Evolutionary conservation across 2,113 vertebrate genomes (phyloP).

Genomic region (Eonycteris spelaea): DNA sequence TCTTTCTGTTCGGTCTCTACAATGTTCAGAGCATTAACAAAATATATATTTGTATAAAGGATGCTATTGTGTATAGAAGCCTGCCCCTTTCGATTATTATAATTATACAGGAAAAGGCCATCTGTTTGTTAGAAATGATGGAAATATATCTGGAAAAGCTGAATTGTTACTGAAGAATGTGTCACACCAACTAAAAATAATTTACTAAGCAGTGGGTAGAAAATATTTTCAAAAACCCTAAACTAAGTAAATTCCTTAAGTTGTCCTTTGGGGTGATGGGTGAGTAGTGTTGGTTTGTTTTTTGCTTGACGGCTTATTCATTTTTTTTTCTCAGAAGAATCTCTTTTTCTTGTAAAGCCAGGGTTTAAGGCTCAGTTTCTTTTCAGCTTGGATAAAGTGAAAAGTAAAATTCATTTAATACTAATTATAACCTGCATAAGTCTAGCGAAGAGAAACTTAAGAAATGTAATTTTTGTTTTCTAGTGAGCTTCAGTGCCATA

Average conservation of each 20-base stretch:
- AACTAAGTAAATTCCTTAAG: conserved; percentile 2
- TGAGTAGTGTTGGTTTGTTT: conserved; percentile 8
- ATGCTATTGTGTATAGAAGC: background rate
- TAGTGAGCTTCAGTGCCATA: background rate
- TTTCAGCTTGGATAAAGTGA: conserved; percentile 38
- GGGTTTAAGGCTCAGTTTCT: conserved; percentile 26
- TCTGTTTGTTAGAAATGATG: conserved; percentile 34
- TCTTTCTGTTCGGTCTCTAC: background rate
- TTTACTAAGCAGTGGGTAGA: conserved; percentile 38
- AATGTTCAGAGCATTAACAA: background rate
- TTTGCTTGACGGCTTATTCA: conserved; percentile 12
- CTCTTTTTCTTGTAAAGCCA: conserved; percentile 24
- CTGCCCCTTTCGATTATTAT: background rate
- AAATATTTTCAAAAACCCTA: conserved; percentile 33
- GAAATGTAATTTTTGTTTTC: conserved; percentile 52
- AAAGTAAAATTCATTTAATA: conserved; percentile 37
- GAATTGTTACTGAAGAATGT: conserved; percentile 58
- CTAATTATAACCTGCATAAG: conserved; percentile 10
- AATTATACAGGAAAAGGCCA: background rate
- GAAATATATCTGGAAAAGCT: conserved; percentile 47
- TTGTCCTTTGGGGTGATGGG: background rate
- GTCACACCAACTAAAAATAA: conserved; percentile 47
- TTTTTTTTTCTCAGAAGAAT: background rate
- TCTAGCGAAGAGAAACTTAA: conserved; percentile 48
- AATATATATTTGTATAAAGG: background rate